Evolutionary conservation across 2,113 vertebrate genomes (phyloP), one percentile per base, ranked within the genome.

Genomic region (Thamnophis sirtalis): DNA sequence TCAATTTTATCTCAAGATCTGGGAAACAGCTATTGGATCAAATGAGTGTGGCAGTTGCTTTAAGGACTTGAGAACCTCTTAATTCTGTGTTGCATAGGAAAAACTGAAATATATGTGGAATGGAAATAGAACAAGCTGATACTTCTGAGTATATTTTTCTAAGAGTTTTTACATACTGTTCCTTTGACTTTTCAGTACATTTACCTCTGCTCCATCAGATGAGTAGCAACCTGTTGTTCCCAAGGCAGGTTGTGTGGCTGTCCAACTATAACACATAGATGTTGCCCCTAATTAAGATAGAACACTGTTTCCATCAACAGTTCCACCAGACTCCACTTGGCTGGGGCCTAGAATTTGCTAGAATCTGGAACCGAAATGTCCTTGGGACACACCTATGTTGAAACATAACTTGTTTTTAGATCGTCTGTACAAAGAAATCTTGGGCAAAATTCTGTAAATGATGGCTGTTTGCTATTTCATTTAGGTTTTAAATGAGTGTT

Each of bases 381-480:
- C 94, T 93, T 54, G 92, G 93, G 85, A 93, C 94, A 93, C 91
- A 94, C 94, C 93, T 95, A 92, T 56, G 80, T 92, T 94, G 89
- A 51, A 88, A 51, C 19, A 93, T 95, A 88, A 49, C 93, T 96
- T 96, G 94, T 93, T 96, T 97, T 95, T 58, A 73, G 55, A 95
- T 96, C 92, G 95, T 96, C 94, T 95, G 87, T 38, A 89, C 58
- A 95, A 95, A 96, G 89, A 96, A 96, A 96, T 97, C 96, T 95
- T 93, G 95, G 93, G 95, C 96, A 97, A 96, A 96, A 86, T 60
- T 97, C 96, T 97, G 95, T 95, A 96, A 97, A 95, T 4, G 96
- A 96, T 91, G 93, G 93, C 94, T 96, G 95, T 96, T 96, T 97
- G 95, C 96, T 96, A 94, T 96, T 96, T 95, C 85, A 1, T 91